Conservation (phyloP, 2,797 vertebrate species). For the Anolis apletophallus region DNA sequence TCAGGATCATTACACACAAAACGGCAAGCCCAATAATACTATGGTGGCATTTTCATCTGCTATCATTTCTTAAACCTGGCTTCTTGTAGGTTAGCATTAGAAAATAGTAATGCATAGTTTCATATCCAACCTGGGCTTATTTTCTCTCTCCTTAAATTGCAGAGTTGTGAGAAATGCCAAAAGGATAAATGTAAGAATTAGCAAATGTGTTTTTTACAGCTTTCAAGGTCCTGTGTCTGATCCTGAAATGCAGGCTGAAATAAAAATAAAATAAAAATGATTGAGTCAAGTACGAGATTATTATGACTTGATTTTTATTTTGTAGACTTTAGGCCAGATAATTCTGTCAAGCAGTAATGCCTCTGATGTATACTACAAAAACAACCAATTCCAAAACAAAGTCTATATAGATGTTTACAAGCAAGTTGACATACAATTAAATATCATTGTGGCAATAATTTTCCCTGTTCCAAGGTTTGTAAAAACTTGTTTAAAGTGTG, state of each 20-base stretch:
- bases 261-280: neutral
- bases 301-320: neutral
- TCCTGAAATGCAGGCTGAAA: neutral
- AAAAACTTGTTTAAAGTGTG: neutral
- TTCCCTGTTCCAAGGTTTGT: neutral
- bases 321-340: neutral
- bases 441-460: slow-evolving; percentile 32
- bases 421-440: slow-evolving; percentile 14
- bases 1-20: neutral
- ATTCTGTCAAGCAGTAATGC: neutral
- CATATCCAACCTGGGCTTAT: neutral
- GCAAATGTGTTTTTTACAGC: slow-evolving; percentile 25
- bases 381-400: neutral
- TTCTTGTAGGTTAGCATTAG: neutral
- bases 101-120: slow-evolving; percentile 15
- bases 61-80: neutral
- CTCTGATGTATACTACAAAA: slow-evolving; percentile 2
- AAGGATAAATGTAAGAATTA: neutral
- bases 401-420: neutral
- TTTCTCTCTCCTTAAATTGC: slow-evolving; percentile 9
- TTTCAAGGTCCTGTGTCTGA: neutral
- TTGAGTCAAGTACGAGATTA: neutral
- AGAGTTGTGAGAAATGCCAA: neutral
- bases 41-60: neutral
- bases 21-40: neutral